Conservation (phyloP, 2,113 vertebrate species). For the Centrocercus urophasianus region DNA sequence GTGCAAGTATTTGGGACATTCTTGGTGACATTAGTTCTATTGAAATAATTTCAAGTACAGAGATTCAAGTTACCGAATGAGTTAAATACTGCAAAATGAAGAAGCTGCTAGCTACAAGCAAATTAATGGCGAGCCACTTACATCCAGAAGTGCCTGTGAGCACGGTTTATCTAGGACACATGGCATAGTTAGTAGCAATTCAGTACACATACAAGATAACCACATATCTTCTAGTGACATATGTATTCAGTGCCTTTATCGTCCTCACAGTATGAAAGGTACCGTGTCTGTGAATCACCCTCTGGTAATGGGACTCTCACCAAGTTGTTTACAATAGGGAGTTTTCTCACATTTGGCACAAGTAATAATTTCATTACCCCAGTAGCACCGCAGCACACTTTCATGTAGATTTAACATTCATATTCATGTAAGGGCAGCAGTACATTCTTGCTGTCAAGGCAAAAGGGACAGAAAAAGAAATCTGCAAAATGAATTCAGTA, state of each 20-base stretch:
- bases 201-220: constrained; percentile 43
- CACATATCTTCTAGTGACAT: background rate
- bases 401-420: background rate
- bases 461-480: background rate
- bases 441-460: background rate
- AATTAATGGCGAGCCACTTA: constrained; percentile 5
- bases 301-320: background rate
- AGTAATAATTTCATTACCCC: background rate
- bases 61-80: background rate
- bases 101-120: constrained; percentile 24
- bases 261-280: background rate
- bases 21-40: background rate
- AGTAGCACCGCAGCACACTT: rapidly evolving
- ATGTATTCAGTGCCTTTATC: constrained; percentile 11
- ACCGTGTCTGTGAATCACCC: background rate
- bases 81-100: constrained; percentile 12
- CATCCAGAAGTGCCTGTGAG: constrained; percentile 40
- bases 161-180: constrained; percentile 9
- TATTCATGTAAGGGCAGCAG: background rate
- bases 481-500: background rate
- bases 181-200: background rate
- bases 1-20: background rate
- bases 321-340: background rate
- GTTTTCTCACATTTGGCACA: background rate
- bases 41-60: background rate